Conservation (phyloP, 2,113 vertebrate species). For the Phalacrocorax aristotelis region DNA sequence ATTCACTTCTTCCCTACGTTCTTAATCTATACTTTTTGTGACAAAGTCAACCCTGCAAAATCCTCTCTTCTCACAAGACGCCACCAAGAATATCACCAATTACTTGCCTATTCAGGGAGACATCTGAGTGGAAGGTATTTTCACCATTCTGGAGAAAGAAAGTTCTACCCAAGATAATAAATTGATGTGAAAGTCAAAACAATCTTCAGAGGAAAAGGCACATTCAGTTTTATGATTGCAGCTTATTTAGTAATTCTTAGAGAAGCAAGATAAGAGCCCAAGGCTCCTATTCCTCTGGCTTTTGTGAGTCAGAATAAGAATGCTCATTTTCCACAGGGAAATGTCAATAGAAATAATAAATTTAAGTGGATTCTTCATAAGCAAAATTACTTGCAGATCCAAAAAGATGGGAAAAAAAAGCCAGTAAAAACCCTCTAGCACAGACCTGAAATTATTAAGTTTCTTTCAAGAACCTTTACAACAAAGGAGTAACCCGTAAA, state of each 20-base stretch:
- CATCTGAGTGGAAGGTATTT: background rate
- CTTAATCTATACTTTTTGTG: background rate
- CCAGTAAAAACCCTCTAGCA: background rate
- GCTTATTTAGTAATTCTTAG: slow-evolving; percentile 30
- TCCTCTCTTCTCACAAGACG: background rate
- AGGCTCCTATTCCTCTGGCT: background rate
- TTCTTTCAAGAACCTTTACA: background rate
- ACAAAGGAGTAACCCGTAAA: background rate
- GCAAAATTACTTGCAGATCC: background rate
- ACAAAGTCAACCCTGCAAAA: background rate
- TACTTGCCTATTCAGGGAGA: background rate
- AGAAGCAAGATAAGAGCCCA: slow-evolving; percentile 3
- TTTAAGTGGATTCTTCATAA: background rate
- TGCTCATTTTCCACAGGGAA: background rate
- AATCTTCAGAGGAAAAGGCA: background rate
- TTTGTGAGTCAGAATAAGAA: slow-evolving; percentile 12
- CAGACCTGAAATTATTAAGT: background rate
- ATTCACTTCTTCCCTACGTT: accelerated
- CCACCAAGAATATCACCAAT: background rate
- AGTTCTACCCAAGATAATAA: background rate
- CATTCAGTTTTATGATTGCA: background rate
- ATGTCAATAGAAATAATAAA: slow-evolving; percentile 36
- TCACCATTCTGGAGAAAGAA: background rate
- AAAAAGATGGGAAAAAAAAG: background rate
- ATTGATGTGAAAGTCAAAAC: slow-evolving; percentile 39